A percentile compares a stretch with the other conserved stretches of the same genome.
These are phyloP conservation scores for Tillus elongatus DNA, from an alignment of 2,888 invertebrate genomes.

Conservation along the genomic window DNA sequence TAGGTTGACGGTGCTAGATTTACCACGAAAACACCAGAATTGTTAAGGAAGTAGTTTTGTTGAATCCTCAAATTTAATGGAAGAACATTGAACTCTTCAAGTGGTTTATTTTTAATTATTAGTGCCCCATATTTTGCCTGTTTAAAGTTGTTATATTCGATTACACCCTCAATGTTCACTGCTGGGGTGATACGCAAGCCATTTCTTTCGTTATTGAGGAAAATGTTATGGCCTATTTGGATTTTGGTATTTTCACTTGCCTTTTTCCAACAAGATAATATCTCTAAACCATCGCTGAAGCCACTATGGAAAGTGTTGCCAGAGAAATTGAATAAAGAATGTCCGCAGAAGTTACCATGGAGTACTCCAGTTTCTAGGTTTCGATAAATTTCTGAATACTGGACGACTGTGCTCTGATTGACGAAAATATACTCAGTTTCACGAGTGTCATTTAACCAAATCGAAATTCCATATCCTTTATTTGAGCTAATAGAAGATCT, in stretches of 20 bases:
- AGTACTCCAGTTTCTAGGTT: constrained; percentile 84
- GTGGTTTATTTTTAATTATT: constrained; percentile 69
- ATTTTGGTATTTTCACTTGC: constrained; percentile 49
- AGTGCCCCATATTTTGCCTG: constrained; percentile 76
- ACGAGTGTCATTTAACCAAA: constrained; percentile 81
- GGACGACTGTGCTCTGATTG: constrained; percentile 78
- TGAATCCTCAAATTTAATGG: constrained; percentile 64
- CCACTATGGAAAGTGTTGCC: constrained; percentile 82
- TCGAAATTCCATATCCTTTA: constrained; percentile 76
- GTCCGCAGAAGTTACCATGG: constrained; percentile 87
- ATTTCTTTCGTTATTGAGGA: constrained; percentile 65
- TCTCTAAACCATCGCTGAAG: constrained; percentile 66
- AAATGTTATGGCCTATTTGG: constrained; percentile 80
- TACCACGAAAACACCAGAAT: constrained; percentile 80
- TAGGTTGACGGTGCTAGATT: constrained; percentile 83
- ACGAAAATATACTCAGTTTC: constrained; percentile 68
- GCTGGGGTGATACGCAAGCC: constrained; percentile 74
- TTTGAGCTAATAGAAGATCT: constrained; percentile 79
- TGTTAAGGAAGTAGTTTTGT: constrained; percentile 84
- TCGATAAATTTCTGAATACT: constrained; percentile 76
- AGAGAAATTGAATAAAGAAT: constrained; percentile 81
- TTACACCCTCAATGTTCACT: constrained; percentile 63
- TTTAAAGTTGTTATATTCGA: constrained; percentile 84
- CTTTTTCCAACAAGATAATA: constrained; percentile 72
- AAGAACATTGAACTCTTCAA: constrained; percentile 71